Conservation (phyloP, 2,113 vertebrate genomes). For the Centrocercus urophasianus region DNA sequence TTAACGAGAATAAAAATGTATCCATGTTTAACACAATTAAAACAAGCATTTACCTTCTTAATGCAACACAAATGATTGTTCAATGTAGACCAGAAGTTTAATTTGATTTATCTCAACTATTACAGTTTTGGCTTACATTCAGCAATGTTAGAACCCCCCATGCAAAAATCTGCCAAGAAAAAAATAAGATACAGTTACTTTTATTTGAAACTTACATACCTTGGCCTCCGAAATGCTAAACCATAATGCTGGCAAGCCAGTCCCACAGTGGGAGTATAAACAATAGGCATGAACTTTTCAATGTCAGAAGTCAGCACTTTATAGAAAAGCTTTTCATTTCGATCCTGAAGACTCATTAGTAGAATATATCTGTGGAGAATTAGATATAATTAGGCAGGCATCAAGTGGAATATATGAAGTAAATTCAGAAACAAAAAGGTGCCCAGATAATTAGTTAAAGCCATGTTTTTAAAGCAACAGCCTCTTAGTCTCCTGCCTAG, state of each 20-base stretch:
- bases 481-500: not conserved
- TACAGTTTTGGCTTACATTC: conserved; percentile 37
- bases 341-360: conserved; percentile 95
- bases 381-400: conserved; percentile 44
- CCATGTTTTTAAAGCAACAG: not conserved
- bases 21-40: not conserved
- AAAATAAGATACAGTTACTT: conserved; percentile 36
- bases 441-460: conserved; percentile 24
- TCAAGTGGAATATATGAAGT: not conserved
- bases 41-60: not conserved
- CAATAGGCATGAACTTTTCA: conserved; percentile 95
- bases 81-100: not conserved
- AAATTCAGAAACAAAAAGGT: not conserved
- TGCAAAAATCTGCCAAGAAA: conserved; percentile 28
- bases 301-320: conserved; percentile 89
- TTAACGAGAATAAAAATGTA: not conserved
- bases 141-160: not conserved
- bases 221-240: conserved; percentile 90
- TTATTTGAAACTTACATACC: conserved; percentile 81
- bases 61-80: conserved; percentile 21
- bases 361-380: conserved; percentile 89
- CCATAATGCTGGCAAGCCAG: conserved; percentile 95
- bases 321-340: conserved; percentile 97
- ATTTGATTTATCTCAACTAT: conserved; percentile 35
- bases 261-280: conserved; percentile 97